These are phyloP conservation scores for Elysia crispata DNA, from an alignment of 2,888 invertebrate genomes.

Conservation along the genomic window DNA sequence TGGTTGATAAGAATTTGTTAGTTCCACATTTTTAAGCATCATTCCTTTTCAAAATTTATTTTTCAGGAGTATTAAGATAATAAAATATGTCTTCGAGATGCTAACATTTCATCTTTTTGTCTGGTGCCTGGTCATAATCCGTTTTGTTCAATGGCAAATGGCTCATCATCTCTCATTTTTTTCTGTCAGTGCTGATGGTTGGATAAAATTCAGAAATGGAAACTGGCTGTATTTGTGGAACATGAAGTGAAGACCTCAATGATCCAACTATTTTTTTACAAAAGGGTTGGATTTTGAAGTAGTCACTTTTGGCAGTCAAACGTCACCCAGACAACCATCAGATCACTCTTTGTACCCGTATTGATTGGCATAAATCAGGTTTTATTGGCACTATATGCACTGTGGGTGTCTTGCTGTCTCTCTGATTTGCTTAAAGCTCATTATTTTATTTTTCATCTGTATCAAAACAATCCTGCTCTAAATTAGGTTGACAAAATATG, in stretches of 20 bases:
- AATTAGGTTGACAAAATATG: no score
- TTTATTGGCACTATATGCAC: not conserved
- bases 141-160: no score
- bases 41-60: no score
- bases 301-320: constrained; percentile 41
- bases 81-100: no score
- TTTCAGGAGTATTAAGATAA: no score
- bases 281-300: constrained; percentile 47
- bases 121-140: no score
- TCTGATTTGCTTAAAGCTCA: not conserved
- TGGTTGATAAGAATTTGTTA: no score
- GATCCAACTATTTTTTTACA: constrained; percentile 40
- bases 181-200: no score
- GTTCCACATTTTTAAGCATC: no score
- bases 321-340: constrained; percentile 2
- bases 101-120: no score
- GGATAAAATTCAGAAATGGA: no score
- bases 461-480: not conserved
- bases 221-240: not conserved
- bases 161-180: no score
- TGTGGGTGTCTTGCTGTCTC: not conserved
- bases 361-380: not conserved
- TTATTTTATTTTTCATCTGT: not conserved
- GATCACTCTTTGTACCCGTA: not conserved
- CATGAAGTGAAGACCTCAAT: constrained; percentile 42